Percentiles rank a stretch among this genome's conserved stretches.
These are phyloP conservation scores for Sphinx pinastri DNA, from an alignment of 2,888 invertebrate genomes.

Conservation along the genomic window DNA sequence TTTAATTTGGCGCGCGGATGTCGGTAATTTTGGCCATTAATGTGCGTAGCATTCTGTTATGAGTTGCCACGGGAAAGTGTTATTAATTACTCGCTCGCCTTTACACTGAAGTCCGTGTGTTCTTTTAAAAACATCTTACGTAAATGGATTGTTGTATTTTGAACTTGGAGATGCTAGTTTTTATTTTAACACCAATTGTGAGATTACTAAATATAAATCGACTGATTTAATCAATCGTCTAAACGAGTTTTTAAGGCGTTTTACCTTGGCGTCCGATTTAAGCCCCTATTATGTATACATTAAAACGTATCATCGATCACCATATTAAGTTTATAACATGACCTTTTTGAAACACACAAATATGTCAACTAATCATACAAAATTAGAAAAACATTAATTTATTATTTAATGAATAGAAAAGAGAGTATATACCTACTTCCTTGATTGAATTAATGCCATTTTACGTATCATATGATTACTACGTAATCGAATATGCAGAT, in stretches of 20 bases:
- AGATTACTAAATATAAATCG: not conserved
- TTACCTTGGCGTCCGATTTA: not conserved
- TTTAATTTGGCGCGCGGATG: slow-evolving; percentile 25
- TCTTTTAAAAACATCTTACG: not conserved
- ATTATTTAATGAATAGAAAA: too few relatives aligned
- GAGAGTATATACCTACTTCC: too few relatives aligned
- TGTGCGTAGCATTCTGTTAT: slow-evolving; percentile 22
- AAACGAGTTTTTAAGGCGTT: not conserved
- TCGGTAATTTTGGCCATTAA: slow-evolving; percentile 24
- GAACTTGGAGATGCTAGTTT: not conserved
- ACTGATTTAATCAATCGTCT: not conserved
- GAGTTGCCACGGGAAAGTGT: slow-evolving; percentile 24
- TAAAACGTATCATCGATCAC: not conserved
- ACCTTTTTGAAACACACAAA: too few relatives aligned
- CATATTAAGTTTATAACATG: too few relatives aligned
- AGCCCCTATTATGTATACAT: not conserved
- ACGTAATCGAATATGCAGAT: too few relatives aligned
- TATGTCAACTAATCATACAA: too few relatives aligned
- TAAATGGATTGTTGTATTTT: not conserved
- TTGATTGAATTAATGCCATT: too few relatives aligned
- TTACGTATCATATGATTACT: too few relatives aligned
- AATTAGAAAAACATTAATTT: too few relatives aligned
- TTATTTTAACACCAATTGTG: not conserved
- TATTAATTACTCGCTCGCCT: slow-evolving; percentile 20
- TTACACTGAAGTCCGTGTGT: not conserved